Evolutionary conservation across 2,888 invertebrate genomes (phyloP).

Genomic region (Acanthococcus lagerstroemiae): DNA sequence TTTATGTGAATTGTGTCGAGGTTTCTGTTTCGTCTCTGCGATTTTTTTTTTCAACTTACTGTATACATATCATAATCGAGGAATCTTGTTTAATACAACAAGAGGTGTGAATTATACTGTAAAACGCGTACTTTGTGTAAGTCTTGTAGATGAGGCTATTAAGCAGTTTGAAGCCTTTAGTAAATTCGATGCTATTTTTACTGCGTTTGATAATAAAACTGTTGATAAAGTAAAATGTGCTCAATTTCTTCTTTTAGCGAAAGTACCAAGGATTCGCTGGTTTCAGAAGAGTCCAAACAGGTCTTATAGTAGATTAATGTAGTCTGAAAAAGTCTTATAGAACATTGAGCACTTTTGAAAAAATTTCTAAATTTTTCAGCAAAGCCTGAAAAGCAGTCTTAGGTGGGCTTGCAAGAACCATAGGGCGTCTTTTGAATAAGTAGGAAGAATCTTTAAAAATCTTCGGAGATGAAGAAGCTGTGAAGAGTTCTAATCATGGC

Average conservation of each 20-base stretch:
- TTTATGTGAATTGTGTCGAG: constrained; percentile 16
- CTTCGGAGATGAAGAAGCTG: too few relatives aligned
- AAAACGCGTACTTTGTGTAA: constrained; percentile 17
- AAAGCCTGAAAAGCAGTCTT: too few relatives aligned
- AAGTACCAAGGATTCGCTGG: too few relatives aligned
- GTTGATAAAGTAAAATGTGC: constrained; percentile 9
- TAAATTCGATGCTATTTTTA: constrained; percentile 24
- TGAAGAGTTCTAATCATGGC: too few relatives aligned
- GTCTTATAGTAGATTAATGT: too few relatives aligned
- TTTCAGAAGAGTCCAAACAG: too few relatives aligned
- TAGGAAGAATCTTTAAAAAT: too few relatives aligned
- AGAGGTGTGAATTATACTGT: not conserved
- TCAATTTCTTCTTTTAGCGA: not conserved
- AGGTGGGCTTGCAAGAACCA: too few relatives aligned
- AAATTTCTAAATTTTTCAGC: too few relatives aligned
- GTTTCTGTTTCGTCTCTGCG: not conserved
- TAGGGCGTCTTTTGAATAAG: too few relatives aligned
- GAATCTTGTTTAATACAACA: not conserved
- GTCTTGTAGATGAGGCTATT: constrained; percentile 19
- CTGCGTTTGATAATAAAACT: constrained; percentile 27
- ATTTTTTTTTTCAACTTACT: not conserved
- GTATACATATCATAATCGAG: not conserved
- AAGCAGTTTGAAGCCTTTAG: constrained; percentile 26
- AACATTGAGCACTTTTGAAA: too few relatives aligned
- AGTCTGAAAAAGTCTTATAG: too few relatives aligned